Conservation (phyloP, 1,140 invertebrate genomes). For the Papilio dardanus region DNA sequence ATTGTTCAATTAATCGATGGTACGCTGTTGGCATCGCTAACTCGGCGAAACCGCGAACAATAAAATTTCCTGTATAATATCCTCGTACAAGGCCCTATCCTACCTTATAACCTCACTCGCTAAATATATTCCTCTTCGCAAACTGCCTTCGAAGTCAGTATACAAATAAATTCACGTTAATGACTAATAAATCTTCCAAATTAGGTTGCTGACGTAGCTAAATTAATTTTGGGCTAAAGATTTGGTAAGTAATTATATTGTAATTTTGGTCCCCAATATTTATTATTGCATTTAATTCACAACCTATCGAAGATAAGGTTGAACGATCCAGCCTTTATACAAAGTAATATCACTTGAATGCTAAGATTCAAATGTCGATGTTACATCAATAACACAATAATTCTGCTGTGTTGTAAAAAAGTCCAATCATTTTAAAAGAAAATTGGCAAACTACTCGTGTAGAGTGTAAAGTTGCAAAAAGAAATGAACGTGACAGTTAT, state of each 20-base stretch:
- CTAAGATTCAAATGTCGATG: background rate
- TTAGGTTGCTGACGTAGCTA: background rate
- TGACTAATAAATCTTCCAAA: background rate
- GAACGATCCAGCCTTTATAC: too few species aligned
- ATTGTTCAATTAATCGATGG: conserved; percentile 26
- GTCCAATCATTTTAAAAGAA: too few species aligned
- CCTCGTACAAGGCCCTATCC: background rate
- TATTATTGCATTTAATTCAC: background rate
- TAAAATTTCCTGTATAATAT: conserved; percentile 28
- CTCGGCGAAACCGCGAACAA: conserved; percentile 20
- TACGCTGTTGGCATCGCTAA: conserved; percentile 10
- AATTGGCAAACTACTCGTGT: background rate
- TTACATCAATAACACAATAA: background rate
- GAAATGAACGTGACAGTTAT: background rate
- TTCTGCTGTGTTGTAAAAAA: background rate
- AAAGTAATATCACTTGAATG: too few species aligned
- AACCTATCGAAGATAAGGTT: background rate
- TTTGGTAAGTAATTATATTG: background rate
- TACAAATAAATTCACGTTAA: background rate
- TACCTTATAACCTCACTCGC: background rate
- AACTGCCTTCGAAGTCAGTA: background rate
- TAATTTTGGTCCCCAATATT: background rate
- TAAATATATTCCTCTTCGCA: conserved; percentile 13
- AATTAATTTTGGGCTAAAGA: background rate
- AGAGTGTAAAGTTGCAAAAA: conserved; percentile 3